Base-by-base conservation (phyloP, 2,888 invertebrate species). In the Chelonus formosanus region DNA sequence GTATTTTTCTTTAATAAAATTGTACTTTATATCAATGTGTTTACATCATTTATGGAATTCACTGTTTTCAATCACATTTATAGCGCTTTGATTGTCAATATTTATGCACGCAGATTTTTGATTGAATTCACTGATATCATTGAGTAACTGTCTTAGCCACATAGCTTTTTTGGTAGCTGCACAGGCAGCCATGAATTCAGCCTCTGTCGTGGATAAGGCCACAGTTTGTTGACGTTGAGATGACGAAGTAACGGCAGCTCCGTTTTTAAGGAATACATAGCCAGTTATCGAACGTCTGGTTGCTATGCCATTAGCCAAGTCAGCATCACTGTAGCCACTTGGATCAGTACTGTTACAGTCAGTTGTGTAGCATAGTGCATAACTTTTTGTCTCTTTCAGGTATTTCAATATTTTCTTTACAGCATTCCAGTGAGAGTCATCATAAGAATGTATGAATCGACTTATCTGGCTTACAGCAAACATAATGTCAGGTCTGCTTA, bases 351-450 rank as follows among this genome's bases (percentile, higher is more conserved):
- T 10, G 5, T 36, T 8, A 5, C 4, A 5, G 4, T 40, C 5
- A 40, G 40, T 5, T n/a, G 6, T 4, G 45, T 50, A 60, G 7
- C 20, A n/a, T n/a, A n/a, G n/a, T n/a, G n/a, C n/a, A n/a, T n/a
- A n/a, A n/a, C 32, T 40, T 36, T 10, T n/a, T 4, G 59, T 48
- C 2, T 47, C 65, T n/a, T 31, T 47, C 5, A 60, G 34, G 35
- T 65, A 65, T 36, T 44, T 20, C 10, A 65, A 55, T 4, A 65
- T 54, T 5, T 44, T 20, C 44, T 65, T 65, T 8, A 60, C 54
- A n/a, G 36, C 60, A 40, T 54, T 47, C 59, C 65, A 65, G 10
- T 65, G 65, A 4, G 45, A 35, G 4, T 20, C 6, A 10, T 36
- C 36, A 36, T 35, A 44, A 20, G 3, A 6, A 3, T 43, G 35